Evolutionary conservation across 2,888 invertebrate genomes (phyloP), one percentile per base, ranked within the genome.

Genomic region (Epinotia demarniana): DNA sequence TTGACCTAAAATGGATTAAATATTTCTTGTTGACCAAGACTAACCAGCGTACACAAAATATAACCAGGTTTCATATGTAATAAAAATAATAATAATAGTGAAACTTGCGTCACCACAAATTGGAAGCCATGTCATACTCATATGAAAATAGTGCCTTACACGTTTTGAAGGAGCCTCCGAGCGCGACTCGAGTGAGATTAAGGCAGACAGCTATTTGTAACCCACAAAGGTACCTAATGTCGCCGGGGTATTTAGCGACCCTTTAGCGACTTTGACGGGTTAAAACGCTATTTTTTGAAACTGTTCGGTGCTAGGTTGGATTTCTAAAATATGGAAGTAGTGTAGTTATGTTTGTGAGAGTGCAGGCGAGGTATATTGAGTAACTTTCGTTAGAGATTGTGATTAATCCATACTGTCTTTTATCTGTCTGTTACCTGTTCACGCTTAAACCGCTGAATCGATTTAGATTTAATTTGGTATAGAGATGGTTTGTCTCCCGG

Each of bases 71-170:
- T 3, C 23, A 27, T 27, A 27, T 27, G 3, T 27, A 1, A 27
- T 2, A 27, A 2, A 27, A 27, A 39, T 9, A 8, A 39, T 8
- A 0, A 39, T 9, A 39, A 3, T 9, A 39, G 1, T 9, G 8
- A 1, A 39, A 39, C 39, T 9, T 39, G 39, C 9, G 39, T 39
- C 12, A 27, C 81, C 84, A 84, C 76, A 77, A 71, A 70, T 61
- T 4, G 1, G 4, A 57, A 72, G 63, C 68, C 60, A 18, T 33
- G 77, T 85, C 84, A 81, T 43, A 80, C 60, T 78, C 81, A 84
- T 88, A 89, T 86, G 87, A 90, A 90, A 92, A 92, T 90, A 90
- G 92, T 90, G 86, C 85, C 86, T 88, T 89, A 89, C 90, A 90
- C 91, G 85, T 87, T 87, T 87, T 90, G 80, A 88, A 92, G 91